A percentile compares a stretch with the other conserved stretches of the same genome.
Conservation (phyloP, 2,888 invertebrate genomes). For the Hydropsyche betteni region DNA sequence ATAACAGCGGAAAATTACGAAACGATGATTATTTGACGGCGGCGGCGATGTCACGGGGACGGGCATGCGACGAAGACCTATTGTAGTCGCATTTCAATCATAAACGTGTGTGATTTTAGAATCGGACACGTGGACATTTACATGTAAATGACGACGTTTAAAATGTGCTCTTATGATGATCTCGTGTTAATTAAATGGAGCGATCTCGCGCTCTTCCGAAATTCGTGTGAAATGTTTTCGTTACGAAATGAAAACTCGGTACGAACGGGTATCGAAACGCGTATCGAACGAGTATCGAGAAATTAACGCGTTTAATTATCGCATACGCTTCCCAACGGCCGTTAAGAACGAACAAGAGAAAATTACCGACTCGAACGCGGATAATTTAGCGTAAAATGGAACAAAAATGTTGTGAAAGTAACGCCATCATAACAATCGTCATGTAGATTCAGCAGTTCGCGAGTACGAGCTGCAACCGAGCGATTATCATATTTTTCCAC, state of each 20-base stretch:
- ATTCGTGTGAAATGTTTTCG: too few relatives aligned
- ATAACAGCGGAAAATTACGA: background rate
- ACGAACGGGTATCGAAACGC: background rate
- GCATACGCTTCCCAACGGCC: constrained; percentile 3
- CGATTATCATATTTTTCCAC: background rate
- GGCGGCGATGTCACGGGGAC: background rate
- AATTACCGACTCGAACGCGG: background rate
- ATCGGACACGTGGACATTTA: background rate
- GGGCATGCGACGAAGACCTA: constrained; percentile 28
- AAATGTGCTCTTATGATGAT: too few relatives aligned
- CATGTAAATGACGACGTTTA: too few relatives aligned
- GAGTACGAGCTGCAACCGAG: too few relatives aligned
- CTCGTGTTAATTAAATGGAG: too few relatives aligned
- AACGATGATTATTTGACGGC: too few relatives aligned
- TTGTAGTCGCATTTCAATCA: constrained; percentile 6
- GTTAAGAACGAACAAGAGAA: background rate
- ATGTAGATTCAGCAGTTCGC: background rate
- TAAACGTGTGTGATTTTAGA: background rate
- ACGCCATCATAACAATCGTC: constrained; percentile 21
- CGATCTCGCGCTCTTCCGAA: too few relatives aligned
- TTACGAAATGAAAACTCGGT: too few relatives aligned
- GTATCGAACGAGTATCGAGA: background rate
- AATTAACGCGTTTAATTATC: constrained; percentile 5
- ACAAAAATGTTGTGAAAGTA: constrained; percentile 20
- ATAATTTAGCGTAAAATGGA: constrained; percentile 5